Evolutionary conservation across 2,797 vertebrate genomes (phyloP).

Genomic region (Agapornis canus): DNA sequence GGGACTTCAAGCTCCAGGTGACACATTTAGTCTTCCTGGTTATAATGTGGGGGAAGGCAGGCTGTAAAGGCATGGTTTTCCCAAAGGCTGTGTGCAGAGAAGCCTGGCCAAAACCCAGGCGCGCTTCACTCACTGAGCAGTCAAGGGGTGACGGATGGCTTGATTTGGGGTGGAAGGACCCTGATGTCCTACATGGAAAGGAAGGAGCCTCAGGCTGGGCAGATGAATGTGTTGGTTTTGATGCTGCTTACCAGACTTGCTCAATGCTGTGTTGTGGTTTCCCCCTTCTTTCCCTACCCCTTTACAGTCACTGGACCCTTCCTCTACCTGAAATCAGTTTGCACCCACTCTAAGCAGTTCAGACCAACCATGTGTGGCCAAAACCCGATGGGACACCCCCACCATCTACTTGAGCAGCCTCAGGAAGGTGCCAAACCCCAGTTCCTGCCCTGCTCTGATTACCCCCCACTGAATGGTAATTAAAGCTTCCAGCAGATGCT

Average conservation of each 20-base stretch:
- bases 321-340: neutral
- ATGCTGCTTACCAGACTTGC: rapidly evolving
- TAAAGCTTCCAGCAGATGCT: neutral
- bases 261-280: neutral
- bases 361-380: neutral
- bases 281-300: neutral
- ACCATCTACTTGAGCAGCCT: neutral
- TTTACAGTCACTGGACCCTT: neutral
- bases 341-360: rapidly evolving
- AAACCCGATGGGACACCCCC: neutral
- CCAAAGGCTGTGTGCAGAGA: neutral
- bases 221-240: neutral
- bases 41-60: rapidly evolving
- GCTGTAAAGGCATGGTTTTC: neutral
- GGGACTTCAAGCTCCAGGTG: neutral
- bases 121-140: neutral
- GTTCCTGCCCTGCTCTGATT: neutral
- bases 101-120: neutral
- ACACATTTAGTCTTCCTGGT: neutral
- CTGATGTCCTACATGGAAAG: neutral
- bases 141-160: neutral
- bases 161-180: neutral
- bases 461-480: neutral
- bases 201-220: neutral
- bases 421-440: neutral